Percentiles rank a stretch among this genome's conserved stretches.
phyloP scores from a whole-genome alignment of 2,113 vertebrate genomes.

The Taurulus bubalis region DNA sequence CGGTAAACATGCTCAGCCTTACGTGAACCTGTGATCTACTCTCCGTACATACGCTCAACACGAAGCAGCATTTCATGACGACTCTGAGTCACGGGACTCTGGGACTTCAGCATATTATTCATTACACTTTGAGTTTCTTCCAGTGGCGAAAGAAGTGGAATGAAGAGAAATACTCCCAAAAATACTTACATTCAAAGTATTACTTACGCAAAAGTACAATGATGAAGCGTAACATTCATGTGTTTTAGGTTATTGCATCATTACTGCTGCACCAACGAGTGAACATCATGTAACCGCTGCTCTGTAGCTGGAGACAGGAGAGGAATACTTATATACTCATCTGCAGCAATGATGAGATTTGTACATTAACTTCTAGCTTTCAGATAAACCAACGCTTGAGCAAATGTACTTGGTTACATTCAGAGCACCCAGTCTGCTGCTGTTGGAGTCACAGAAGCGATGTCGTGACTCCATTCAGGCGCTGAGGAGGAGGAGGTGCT shows the following conservation, averaged over 20 bases:
- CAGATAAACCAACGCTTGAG: not conserved
- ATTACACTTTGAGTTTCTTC: not conserved
- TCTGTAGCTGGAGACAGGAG: not conserved
- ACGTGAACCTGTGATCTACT: not conserved
- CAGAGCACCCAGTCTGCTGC: not conserved
- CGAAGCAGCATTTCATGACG: constrained; percentile 70
- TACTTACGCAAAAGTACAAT: not conserved
- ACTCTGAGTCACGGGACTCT: constrained; percentile 15
- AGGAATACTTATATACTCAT: constrained; percentile 3
- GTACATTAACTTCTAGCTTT: not conserved
- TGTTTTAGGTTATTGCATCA: not conserved
- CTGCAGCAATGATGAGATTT: not conserved
- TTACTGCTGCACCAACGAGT: not conserved
- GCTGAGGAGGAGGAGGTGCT: not conserved
- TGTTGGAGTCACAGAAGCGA: not conserved
- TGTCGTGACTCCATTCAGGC: constrained; percentile 28
- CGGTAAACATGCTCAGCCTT: constrained; percentile 39
- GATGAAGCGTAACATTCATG: not conserved
- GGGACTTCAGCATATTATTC: not conserved
- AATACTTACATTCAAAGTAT: constrained; percentile 9
- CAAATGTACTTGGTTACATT: constrained; percentile 8
- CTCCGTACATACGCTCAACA: constrained; percentile 47
- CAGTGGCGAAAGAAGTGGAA: too few relatives aligned
- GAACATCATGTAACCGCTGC: not conserved
- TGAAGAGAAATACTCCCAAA: not conserved